Base-by-base conservation (phyloP, 2,888 invertebrate genomes). In the Brachynemurus nebulosus region DNA sequence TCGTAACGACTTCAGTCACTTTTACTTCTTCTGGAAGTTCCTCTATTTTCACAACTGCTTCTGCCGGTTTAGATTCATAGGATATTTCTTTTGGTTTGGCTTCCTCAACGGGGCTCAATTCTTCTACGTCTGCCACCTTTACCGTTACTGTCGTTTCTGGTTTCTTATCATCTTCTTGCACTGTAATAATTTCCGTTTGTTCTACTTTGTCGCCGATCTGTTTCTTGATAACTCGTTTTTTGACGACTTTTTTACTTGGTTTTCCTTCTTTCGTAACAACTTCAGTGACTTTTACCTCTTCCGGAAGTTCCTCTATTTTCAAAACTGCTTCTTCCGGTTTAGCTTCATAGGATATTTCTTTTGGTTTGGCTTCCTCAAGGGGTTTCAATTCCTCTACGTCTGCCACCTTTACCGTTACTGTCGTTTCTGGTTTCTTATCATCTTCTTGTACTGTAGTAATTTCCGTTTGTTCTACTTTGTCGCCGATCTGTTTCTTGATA, bases 401-500 rank as follows among this genome's bases (percentile, higher is more conserved):
- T 16, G 39, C 27, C 37, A 46, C 30, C 37, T 47, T 43, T 21
- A 56, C 54, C 5, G 53, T 53, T 0, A 63, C 53, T 0, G 57
- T 58, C 0, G 56, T 61, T 3, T 57, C 52, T 0, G 64, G 60
- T 11, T 51, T 50, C 11, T 59, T 56, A 11, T 52, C 57, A 20
- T 59, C 59, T 48, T 60, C 59, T 45, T 60, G 55, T 5, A 58
- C 52, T 0, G 58, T 61, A 3, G 53, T 44, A 23, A 62, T 59
- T 52, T 62, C 58, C 8, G 64, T 54, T 16, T 52, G 54, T 53
- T 61, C 62, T 48, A 58, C 57, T 52, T 60, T 61, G 37, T 56
- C 48, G 48, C 59, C 62, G 36, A 61, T 54, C 2, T 62, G 57
- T 51, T 69, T 69, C 49, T 67, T 69, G n/a, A 71, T 68, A 2